phyloP scores from a whole-genome alignment of 2,113 vertebrate genomes.

The Prietella phreatophila region DNA sequence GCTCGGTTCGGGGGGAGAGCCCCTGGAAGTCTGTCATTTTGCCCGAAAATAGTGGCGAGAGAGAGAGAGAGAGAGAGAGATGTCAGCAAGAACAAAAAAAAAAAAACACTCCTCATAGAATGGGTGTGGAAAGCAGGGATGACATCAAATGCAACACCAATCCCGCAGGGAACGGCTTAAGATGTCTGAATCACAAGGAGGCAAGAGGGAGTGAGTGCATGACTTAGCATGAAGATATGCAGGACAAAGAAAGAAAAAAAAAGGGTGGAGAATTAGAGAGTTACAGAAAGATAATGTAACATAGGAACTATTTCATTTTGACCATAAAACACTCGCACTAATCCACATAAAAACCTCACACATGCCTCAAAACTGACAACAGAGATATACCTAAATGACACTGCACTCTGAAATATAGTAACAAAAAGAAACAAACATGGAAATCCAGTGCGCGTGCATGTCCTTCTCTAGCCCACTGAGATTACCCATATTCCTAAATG shows the following conservation, averaged over 20 bases:
- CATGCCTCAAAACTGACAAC: not conserved
- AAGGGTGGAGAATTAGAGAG: not conserved
- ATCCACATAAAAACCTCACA: not conserved
- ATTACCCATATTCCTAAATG: not conserved
- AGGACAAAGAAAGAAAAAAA: not conserved
- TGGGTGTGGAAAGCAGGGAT: not conserved
- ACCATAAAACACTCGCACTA: not conserved
- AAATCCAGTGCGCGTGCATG: not conserved
- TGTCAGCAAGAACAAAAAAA: not conserved
- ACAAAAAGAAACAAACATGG: too few relatives aligned
- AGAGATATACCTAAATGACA: not conserved
- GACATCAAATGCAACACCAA: constrained; percentile 10
- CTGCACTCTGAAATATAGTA: not conserved
- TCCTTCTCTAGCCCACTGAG: not conserved
- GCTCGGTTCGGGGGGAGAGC: too few relatives aligned
- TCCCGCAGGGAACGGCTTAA: constrained; percentile 21
- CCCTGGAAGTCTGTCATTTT: too few relatives aligned
- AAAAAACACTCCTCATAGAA: not conserved
- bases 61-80: not conserved
- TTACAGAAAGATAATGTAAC: not conserved
- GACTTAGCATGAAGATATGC: constrained; percentile 11
- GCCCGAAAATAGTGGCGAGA: too few relatives aligned
- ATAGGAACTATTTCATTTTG: not conserved
- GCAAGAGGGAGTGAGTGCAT: not conserved
- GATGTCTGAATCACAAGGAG: constrained; percentile 28